Evolutionary conservation across 2,797 vertebrate genomes (phyloP).

Genomic region (Arnoldichthys spilopterus): DNA sequence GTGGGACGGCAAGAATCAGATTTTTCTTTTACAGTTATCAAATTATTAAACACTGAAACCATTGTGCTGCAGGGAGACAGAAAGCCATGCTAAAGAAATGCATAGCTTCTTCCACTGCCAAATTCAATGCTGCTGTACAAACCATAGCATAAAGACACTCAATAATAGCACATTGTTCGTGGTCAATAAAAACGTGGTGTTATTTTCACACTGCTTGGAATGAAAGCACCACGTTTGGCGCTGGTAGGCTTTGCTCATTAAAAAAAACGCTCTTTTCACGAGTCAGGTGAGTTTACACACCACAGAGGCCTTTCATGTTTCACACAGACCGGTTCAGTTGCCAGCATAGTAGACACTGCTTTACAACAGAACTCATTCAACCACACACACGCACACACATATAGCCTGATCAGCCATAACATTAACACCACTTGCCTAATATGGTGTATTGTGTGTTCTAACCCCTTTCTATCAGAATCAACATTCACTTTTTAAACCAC

Average conservation of each 20-base stretch:
- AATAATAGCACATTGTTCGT: conserved; percentile 81
- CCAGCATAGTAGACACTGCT: conserved; percentile 51
- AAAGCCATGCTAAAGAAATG: conserved; percentile 72
- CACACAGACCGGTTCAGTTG: not conserved
- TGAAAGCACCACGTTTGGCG: conserved; percentile 69
- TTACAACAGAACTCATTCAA: conserved; percentile 47
- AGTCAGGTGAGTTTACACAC: conserved; percentile 76
- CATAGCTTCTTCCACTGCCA: conserved; percentile 70
- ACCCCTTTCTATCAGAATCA: too few species aligned
- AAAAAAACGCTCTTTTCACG: conserved; percentile 73
- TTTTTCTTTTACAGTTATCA: not conserved
- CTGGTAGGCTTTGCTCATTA: conserved; percentile 64
- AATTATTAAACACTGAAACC: conserved; percentile 67
- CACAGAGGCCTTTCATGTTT: conserved; percentile 36
- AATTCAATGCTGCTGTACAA: conserved; percentile 73
- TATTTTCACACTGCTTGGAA: conserved; percentile 70
- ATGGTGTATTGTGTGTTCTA: too few species aligned
- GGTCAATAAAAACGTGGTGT: conserved; percentile 71
- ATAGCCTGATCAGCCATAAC: too few species aligned
- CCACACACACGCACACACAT: not conserved
- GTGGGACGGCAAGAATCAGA: not conserved
- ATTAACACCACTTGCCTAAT: too few species aligned
- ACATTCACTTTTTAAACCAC: too few species aligned
- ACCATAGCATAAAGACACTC: conserved; percentile 67
- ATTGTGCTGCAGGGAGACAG: conserved; percentile 73